Conservation (phyloP, 1,140 invertebrate species). For the Wasmannia auropunctata region DNA sequence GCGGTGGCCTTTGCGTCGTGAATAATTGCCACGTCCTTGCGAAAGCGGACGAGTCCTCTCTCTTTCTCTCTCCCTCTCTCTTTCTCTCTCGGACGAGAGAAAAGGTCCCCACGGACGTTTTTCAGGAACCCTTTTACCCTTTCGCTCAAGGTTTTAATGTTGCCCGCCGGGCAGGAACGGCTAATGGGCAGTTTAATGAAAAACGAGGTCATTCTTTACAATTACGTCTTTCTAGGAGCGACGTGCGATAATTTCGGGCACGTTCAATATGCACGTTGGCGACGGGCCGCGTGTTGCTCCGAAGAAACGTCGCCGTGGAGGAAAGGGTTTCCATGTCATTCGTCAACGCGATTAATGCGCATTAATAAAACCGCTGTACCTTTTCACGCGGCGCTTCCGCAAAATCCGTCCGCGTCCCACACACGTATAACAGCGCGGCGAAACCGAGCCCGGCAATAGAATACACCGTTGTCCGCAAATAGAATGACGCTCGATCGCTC, state of each 20-base stretch:
- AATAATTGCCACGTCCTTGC: slow-evolving; percentile 48
- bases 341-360: slow-evolving; percentile 16
- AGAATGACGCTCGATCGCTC: slow-evolving; percentile 31
- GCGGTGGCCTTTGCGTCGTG: slow-evolving; percentile 12
- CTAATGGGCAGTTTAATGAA: slow-evolving; percentile 50
- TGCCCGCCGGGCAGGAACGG: neutral
- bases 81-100: neutral
- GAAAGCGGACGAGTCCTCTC: slow-evolving; percentile 13
- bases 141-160: slow-evolving; percentile 55
- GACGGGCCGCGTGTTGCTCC: neutral
- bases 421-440: neutral
- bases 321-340: slow-evolving; percentile 16
- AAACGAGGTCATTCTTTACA: slow-evolving; percentile 59
- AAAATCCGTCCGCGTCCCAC: neutral
- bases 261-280: slow-evolving; percentile 11
- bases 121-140: slow-evolving; percentile 43
- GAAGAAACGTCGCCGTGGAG: neutral
- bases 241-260: slow-evolving; percentile 32
- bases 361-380: slow-evolving; percentile 31
- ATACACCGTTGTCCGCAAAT: slow-evolving; percentile 29
- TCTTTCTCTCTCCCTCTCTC: neutral
- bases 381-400: neutral
- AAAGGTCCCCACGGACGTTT: slow-evolving; percentile 31
- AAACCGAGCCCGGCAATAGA: neutral
- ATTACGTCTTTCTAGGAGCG: slow-evolving; percentile 20